Conservation (phyloP, 1,140 invertebrate species). For the Bombus waltoni region DNA sequence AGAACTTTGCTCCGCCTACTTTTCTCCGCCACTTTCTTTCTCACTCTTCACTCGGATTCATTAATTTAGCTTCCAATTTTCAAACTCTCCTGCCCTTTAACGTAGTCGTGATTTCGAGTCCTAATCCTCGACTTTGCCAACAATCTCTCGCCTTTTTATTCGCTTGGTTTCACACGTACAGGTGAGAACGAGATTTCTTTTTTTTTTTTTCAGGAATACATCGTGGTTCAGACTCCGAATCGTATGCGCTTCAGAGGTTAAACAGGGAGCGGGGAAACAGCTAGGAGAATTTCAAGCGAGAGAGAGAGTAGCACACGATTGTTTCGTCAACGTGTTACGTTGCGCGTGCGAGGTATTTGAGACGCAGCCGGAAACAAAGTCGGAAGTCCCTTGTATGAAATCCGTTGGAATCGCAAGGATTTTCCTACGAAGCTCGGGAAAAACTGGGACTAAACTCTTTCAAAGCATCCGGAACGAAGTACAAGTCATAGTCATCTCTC, state of each 20-base stretch:
- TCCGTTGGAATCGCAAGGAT: not conserved
- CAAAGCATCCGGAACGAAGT: not conserved
- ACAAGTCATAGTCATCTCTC: not conserved
- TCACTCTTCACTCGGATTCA: not conserved
- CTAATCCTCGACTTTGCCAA: not conserved
- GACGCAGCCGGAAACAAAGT: no score
- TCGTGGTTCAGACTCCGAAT: not conserved
- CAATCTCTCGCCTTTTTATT: not conserved
- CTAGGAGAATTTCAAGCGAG: not conserved
- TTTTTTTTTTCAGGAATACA: not conserved
- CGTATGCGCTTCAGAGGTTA: not conserved
- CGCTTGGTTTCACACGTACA: not conserved
- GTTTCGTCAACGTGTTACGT: not conserved
- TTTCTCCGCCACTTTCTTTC: no score
- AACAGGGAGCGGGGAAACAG: not conserved
- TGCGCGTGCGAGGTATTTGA: not conserved
- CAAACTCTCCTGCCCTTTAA: not conserved
- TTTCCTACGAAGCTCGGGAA: no score
- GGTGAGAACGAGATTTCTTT: not conserved
- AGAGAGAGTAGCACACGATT: not conserved
- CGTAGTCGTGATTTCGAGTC: not conserved
- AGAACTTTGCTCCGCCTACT: no score
- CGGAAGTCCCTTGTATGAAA: not conserved
- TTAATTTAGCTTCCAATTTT: constrained; percentile 9
- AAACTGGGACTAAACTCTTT: not conserved